Evolutionary conservation across 2,888 invertebrate species (phyloP).

Genomic region (Asteroscopus sphinx): DNA sequence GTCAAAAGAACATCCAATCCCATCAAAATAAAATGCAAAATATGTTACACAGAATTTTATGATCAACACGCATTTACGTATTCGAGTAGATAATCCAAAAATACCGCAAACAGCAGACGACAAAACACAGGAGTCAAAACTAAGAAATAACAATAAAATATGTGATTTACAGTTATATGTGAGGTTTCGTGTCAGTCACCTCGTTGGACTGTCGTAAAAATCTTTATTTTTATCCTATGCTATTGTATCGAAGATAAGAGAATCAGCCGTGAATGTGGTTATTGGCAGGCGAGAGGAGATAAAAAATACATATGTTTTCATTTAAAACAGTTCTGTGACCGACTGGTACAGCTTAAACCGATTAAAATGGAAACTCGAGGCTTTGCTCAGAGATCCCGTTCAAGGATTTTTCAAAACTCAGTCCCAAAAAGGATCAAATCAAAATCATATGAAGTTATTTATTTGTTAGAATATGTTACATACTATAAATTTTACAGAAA

Average conservation of each 20-base stretch:
- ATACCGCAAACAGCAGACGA: slow-evolving; percentile 42
- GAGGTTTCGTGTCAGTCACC: slow-evolving; percentile 52
- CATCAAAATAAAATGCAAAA: no score
- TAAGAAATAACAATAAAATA: slow-evolving; percentile 54
- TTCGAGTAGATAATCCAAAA: slow-evolving; percentile 46
- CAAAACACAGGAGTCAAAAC: slow-evolving; percentile 43
- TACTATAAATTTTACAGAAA: no score
- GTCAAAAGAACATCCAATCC: no score
- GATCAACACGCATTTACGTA: slow-evolving; percentile 26
- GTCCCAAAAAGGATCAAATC: no score
- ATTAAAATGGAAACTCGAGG: no score
- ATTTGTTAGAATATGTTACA: no score
- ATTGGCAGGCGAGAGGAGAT: neutral
- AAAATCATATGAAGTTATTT: no score
- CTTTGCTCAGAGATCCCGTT: no score
- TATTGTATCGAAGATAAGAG: slow-evolving; percentile 40
- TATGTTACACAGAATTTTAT: slow-evolving; percentile 14
- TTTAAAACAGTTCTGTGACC: no score
- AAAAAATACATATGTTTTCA: no score
- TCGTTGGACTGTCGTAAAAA: slow-evolving; percentile 53
- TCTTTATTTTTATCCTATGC: slow-evolving; percentile 50
- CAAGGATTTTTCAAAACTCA: no score
- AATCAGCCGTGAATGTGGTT: slow-evolving; percentile 17
- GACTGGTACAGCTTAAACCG: no score
- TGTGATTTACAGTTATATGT: slow-evolving; percentile 45